Conservation (phyloP, 2,888 invertebrate genomes). For the Drosophila pseudotalamancana region DNA sequence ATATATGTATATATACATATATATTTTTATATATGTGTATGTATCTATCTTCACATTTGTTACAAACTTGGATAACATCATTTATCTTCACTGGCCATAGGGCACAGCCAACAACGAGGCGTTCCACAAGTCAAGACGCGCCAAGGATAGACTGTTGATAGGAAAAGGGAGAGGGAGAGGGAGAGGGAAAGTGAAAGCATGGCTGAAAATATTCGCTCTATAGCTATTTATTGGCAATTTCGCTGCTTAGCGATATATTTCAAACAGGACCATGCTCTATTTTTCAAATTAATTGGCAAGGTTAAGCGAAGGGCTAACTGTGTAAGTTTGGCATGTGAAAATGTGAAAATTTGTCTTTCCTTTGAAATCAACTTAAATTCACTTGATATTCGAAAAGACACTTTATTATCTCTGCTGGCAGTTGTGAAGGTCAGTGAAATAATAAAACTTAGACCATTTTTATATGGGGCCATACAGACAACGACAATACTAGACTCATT, state of each 20-base stretch:
- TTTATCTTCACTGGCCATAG: slow-evolving; percentile 62
- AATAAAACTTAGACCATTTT: slow-evolving; percentile 48
- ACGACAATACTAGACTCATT: slow-evolving; percentile 1
- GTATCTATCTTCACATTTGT: slow-evolving; percentile 3
- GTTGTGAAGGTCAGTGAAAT: slow-evolving; percentile 64
- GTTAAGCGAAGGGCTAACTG: slow-evolving; percentile 55
- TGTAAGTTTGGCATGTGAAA: slow-evolving; percentile 45
- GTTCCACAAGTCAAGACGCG: slow-evolving; percentile 30
- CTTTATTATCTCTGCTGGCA: slow-evolving; percentile 29
- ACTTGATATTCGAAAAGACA: slow-evolving; percentile 43
- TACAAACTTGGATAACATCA: slow-evolving; percentile 62
- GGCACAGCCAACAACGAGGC: slow-evolving; percentile 28
- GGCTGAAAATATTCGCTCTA: slow-evolving; percentile 47
- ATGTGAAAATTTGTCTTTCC: slow-evolving; percentile 55
- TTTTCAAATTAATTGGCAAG: slow-evolving; percentile 77
- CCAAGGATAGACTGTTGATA: slow-evolving; percentile 9
- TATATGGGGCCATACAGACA: slow-evolving; percentile 40
- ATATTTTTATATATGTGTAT: slow-evolving; percentile 2
- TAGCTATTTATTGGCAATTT: slow-evolving; percentile 67
- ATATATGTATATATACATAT: background rate
- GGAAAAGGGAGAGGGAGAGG: background rate
- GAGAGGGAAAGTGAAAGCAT: background rate
- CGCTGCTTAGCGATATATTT: slow-evolving; percentile 36
- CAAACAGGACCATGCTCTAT: slow-evolving; percentile 38
- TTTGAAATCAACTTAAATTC: slow-evolving; percentile 38